phyloP scores from a whole-genome alignment of 2,888 invertebrate species.

The Augochlorella aurata region DNA sequence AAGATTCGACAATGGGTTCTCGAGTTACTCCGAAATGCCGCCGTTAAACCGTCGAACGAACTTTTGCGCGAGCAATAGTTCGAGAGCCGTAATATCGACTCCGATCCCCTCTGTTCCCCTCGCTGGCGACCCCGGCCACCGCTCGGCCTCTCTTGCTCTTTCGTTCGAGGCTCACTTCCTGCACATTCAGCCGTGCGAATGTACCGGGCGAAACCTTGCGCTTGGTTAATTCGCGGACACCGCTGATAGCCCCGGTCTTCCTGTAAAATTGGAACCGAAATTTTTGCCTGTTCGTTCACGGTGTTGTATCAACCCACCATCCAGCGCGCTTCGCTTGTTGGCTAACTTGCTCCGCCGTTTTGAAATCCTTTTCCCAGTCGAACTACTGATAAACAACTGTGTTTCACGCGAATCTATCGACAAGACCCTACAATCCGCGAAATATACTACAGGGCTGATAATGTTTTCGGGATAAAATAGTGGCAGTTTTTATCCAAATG shows the following conservation, averaged over 20 bases:
- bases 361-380: slow-evolving; percentile 1
- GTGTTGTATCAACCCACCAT: slow-evolving; percentile 11
- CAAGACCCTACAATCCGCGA: neutral
- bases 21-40: slow-evolving; percentile 57
- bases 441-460: neutral
- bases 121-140: slow-evolving; percentile 13
- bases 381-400: neutral
- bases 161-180: slow-evolving; percentile 55
- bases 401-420: neutral
- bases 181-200: slow-evolving; percentile 63
- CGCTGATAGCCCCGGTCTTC: slow-evolving; percentile 31
- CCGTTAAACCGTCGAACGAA: slow-evolving; percentile 57
- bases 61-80: slow-evolving; percentile 61
- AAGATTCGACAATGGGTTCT: slow-evolving; percentile 54
- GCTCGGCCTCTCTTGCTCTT: slow-evolving; percentile 34
- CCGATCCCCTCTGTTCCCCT: slow-evolving; percentile 22
- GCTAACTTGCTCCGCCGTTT: slow-evolving; percentile 15
- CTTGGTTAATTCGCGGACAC: slow-evolving; percentile 63
- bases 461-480: no score
- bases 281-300: slow-evolving; percentile 22
- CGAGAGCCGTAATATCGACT: slow-evolving; percentile 62
- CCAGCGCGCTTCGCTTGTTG: neutral
- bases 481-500: no score
- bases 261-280: slow-evolving; percentile 40
- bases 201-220: slow-evolving; percentile 56